A percentile compares a stretch with the other conserved stretches of the same genome.
Evolutionary conservation across 2,113 vertebrate genomes (phyloP).

Genomic region (Strix uralensis): DNA sequence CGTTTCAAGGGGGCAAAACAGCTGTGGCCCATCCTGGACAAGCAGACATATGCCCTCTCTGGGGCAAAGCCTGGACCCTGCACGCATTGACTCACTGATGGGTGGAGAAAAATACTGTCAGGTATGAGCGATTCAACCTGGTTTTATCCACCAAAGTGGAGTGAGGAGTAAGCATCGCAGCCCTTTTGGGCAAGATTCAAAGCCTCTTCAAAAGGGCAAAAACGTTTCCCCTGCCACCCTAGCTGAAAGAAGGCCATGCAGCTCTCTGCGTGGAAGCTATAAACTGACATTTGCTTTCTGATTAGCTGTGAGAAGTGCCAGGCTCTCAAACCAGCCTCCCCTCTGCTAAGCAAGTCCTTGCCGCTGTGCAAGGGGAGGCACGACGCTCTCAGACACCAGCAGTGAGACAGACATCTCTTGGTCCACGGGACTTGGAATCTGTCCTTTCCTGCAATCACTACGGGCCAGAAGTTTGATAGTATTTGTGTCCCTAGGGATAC

Average conservation of each 20-base stretch:
- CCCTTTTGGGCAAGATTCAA: not conserved
- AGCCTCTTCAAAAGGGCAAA: not conserved
- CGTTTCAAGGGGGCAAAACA: not conserved
- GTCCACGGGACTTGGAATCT: not conserved
- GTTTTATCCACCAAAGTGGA: not conserved
- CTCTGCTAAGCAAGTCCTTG: too few species aligned
- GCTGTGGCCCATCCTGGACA: not conserved
- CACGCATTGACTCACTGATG: accelerated
- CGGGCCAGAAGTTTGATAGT: accelerated
- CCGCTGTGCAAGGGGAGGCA: not conserved
- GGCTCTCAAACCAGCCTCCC: not conserved
- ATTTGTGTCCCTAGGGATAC: not conserved
- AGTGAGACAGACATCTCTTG: not conserved
- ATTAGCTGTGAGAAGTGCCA: not conserved
- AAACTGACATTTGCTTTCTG: not conserved
- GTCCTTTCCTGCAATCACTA: not conserved
- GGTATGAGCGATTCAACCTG: not conserved
- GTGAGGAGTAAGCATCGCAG: not conserved
- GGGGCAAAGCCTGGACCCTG: not conserved
- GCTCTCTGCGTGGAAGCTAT: not conserved
- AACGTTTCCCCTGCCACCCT: not conserved
- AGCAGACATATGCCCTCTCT: accelerated
- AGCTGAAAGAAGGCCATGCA: not conserved
- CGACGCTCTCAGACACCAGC: not conserved
- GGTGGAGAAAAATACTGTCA: not conserved